Base-by-base conservation (phyloP, 2,888 invertebrate genomes). In the Ptycholaimellus sp. region DNA sequence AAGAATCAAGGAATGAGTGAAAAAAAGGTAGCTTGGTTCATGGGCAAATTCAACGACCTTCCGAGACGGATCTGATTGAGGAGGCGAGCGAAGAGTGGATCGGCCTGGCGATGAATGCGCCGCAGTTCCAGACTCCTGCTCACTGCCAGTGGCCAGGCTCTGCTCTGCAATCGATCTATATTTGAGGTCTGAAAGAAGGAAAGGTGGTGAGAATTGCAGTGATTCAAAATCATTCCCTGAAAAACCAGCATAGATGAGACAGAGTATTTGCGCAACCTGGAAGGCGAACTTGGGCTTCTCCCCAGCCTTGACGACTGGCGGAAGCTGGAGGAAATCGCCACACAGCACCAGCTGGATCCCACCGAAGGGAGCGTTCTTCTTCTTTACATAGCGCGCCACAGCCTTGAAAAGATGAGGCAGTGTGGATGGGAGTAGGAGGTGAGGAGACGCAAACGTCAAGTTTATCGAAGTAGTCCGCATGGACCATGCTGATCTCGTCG, bases 401-500 rank as follows among this genome's bases (percentile, higher is more conserved):
- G n/a, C n/a, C n/a, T n/a, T n/a, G n/a, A n/a, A n/a, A n/a, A n/a
- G n/a, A n/a, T n/a, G n/a, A n/a, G n/a, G n/a, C n/a, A n/a, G n/a
- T n/a, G n/a, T n/a, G n/a, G n/a, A n/a, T n/a, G n/a, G n/a, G n/a
- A n/a, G n/a, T n/a, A n/a, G n/a, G n/a, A n/a, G n/a, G n/a, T n/a
- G n/a, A n/a, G n/a, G n/a, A n/a, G n/a, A n/a, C n/a, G n/a, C n/a
- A n/a, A n/a, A n/a, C n/a, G n/a, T 63, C 62, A 28, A 64, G 46
- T 6, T 41, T 43, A 30, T 79, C 75, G 67, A 87, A 87, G 58
- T 70, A 82, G 37, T 69, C 66, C 0, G 77, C 81, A 62, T 83
- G 80, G 2, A 90, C 74, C 87, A 90, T 87, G 1, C 87, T 87
- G 47, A 90, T 78, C 64, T 90, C 90, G 62, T 90, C 90, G 49